Evolutionary conservation across 2,797 vertebrate genomes (phyloP), one percentile per base, ranked within the genome.

Genomic region (Kryptolebias ocellatus): DNA sequence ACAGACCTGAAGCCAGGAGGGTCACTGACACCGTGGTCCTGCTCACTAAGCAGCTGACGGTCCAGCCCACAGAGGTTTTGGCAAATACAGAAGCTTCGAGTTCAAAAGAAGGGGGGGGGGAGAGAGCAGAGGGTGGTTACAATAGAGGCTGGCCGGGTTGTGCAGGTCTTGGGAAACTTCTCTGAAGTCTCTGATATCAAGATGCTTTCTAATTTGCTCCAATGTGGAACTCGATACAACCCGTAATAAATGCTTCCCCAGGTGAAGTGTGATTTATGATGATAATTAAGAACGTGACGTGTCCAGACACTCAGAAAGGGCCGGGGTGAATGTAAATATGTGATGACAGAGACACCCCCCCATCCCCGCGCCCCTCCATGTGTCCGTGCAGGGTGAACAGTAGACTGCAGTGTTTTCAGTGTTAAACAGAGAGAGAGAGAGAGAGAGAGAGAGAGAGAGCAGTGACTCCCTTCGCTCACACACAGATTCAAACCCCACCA

Each of bases 311-410:
- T 20, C 66, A 70, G 61, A 39, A 53, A 70, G 69, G 50, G 31
- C 7, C 14, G 5, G 5, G 1, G 10, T 56, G 53, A 70, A 56
- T 67, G 28, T 79, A 74, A 74, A 67, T 71, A 61, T 53, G 79
- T 78, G 82, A 81, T 84, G 86, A 87, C 76, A 83, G 85, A 80
- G 51, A 28, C 20, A 39, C 54, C 37, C 37, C 37, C 8, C 37
- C 5, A 2, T 24, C 37, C 37, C 8, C 37, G 31, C 31, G 4
- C 31, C 31, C 31, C 7, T 7, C 45, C 57, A 55, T 74, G 69
- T 64, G 70, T 27, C 71, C 57, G 82, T 83, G 83, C 65, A 84
- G 77, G 20, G 54, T 62, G 69, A 86, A 91, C 89, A 90, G 87
- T 81, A 76, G 78, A 20, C 57, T 5, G 59, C 83, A 84, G 86